Base-by-base conservation (phyloP, 2,113 vertebrate genomes). In the Hypomesus transpacificus region DNA sequence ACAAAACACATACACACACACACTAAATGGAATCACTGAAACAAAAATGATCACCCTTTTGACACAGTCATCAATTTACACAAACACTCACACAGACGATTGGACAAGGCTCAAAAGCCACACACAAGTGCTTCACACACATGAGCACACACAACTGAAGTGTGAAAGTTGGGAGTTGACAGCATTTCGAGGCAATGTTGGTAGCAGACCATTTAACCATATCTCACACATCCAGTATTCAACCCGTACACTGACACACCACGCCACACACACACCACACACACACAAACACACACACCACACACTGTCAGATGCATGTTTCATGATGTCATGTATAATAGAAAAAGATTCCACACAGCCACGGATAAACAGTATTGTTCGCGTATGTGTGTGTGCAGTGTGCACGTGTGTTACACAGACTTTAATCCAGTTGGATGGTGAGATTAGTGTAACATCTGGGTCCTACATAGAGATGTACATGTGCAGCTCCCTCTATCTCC, bases 391-490 rank as follows among this genome's bases (percentile, higher is more conserved):
- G 52, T 69, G 57, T 58, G 62, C 64, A 2, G 64, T 73, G 21
- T 68, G 64, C 70, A 34, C 18, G 57, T 75, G 64, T 34, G 63
- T 72, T 71, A 84, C 75, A 75, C 71, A 53, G 69, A 68, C 80
- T 83, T 79, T 87, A 89, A 89, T 89, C 89, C 87, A 81, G 66
- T 46, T 75, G 85, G 81, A 89, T 87, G 84, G 87, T 80, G 79
- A 84, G 89, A 90, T 89, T 87, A 90, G 71, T 86, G 85, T 80
- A 89, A 87, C 89, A 90, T 81, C 87, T 89, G 89, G 87, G 75
- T 71, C 79, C 83, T 80, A 82, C 84, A 87, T 77, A 71, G 76
- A 81, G 76, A 82, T 84, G 79, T 84, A 78, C 81, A 83, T 86
- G 84, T 65, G 63, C 31, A 46, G 34, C 34, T 39, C 63, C 71